These are phyloP conservation scores for Chymomyza procnemis DNA, from an alignment of 2,888 invertebrate species.

Conservation along the genomic window DNA sequence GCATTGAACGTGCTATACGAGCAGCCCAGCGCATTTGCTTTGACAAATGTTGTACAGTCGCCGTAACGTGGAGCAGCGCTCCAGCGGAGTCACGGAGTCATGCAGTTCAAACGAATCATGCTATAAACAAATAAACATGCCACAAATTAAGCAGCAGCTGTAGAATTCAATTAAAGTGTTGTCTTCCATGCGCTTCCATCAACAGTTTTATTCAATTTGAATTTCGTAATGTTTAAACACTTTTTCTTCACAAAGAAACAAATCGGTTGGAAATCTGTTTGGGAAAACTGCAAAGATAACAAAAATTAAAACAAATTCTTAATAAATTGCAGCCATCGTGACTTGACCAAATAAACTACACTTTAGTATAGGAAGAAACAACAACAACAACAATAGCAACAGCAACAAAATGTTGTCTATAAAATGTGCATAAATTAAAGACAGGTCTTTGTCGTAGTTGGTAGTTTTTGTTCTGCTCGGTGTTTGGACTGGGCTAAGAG, in stretches of 20 bases:
- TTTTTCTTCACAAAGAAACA: constrained; percentile 5
- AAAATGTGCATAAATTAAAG: constrained; percentile 54
- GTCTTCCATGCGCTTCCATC: constrained; percentile 68
- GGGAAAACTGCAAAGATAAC: constrained; percentile 19
- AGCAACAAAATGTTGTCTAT: constrained; percentile 44
- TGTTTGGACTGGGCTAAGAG: not conserved
- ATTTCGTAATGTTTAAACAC: constrained; percentile 51
- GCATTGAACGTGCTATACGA: constrained; percentile 42
- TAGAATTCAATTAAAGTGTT: constrained; percentile 24
- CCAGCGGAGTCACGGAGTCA: not conserved
- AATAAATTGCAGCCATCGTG: constrained; percentile 39
- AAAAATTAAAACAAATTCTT: constrained; percentile 35
- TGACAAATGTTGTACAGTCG: constrained; percentile 41
- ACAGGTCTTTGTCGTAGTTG: not conserved
- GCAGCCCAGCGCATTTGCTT: constrained; percentile 41
- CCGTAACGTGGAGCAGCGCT: constrained; percentile 17
- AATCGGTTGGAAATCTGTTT: constrained; percentile 13
- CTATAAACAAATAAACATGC: constrained; percentile 40
- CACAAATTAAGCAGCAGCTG: not conserved
- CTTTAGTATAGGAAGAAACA: not conserved
- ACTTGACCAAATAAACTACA: constrained; percentile 32
- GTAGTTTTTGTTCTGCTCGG: not conserved
- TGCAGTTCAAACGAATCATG: not conserved
- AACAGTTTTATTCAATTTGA: constrained; percentile 73
- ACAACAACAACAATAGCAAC: no score